A percentile compares a stretch with the other conserved stretches of the same genome.
Conservation (phyloP, 2,888 invertebrate genomes). For the Papilio protenor region DNA sequence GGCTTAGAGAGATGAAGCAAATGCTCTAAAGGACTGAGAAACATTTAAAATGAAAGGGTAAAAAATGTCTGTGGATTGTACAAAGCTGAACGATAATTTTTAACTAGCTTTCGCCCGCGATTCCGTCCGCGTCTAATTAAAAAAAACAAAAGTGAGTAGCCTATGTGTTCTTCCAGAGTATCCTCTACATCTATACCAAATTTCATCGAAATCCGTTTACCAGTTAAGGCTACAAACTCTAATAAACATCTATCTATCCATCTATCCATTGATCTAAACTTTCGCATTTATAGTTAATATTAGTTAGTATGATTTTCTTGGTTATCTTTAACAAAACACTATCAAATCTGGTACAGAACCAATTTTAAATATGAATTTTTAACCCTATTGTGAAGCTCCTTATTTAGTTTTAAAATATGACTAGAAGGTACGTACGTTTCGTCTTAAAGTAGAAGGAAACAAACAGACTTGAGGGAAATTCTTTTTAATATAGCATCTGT, state of each 20-base stretch:
- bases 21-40: conserved; percentile 4
- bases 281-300: too few relatives aligned
- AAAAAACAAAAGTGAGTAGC: too few relatives aligned
- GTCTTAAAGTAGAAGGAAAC: conserved; percentile 14
- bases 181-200: background rate
- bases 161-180: background rate
- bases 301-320: too few relatives aligned
- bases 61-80: background rate
- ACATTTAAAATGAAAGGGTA: conserved; percentile 13
- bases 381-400: background rate
- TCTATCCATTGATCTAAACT: too few relatives aligned
- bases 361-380: too few relatives aligned
- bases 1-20: conserved; percentile 25
- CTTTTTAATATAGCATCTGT: conserved; percentile 31
- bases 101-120: background rate
- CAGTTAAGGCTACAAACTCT: too few relatives aligned
- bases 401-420: background rate
- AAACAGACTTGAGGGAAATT: conserved; percentile 1
- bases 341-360: background rate
- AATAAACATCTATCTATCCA: too few relatives aligned
- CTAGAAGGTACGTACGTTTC: background rate
- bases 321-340: background rate
- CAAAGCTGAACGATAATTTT: background rate
- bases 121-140: too few relatives aligned
- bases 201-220: too few relatives aligned